phyloP scores from a whole-genome alignment of 2,888 invertebrate genomes.

The Panorpa germanica region DNA sequence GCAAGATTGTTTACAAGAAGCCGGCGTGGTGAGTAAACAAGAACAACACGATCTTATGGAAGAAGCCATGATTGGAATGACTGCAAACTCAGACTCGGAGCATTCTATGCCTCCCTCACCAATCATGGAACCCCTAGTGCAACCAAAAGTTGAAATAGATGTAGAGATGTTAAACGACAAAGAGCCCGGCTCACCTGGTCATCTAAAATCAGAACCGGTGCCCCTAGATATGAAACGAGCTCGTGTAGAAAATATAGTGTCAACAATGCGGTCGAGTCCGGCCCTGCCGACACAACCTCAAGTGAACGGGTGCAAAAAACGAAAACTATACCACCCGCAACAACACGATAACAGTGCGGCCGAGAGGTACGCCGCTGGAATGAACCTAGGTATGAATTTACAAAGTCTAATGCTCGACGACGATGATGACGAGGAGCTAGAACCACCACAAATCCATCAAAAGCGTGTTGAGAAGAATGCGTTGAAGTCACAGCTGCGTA shows the following conservation, averaged over 20 bases:
- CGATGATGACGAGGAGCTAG: conserved; percentile 58
- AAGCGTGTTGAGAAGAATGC: conserved; percentile 76
- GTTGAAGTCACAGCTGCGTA: conserved; percentile 65
- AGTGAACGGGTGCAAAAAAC: conserved; percentile 87
- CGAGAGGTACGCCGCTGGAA: conserved; percentile 36
- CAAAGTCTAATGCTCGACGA: conserved; percentile 36
- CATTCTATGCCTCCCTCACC: conserved; percentile 37
- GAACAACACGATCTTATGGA: conserved; percentile 22
- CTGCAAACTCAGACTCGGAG: conserved; percentile 21
- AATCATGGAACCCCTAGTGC: conserved; percentile 31
- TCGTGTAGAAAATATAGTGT: conserved; percentile 88
- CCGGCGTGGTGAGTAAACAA: conserved; percentile 27
- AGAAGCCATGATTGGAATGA: conserved; percentile 21
- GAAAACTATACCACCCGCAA: conserved; percentile 89
- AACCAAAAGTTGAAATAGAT: conserved; percentile 46
- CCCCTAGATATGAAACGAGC: conserved; percentile 78
- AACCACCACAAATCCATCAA: conserved; percentile 59
- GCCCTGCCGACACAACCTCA: conserved; percentile 46
- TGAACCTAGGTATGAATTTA: conserved; percentile 34
- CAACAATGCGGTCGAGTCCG: conserved; percentile 79
- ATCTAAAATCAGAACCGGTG: conserved; percentile 30
- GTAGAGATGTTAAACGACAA: conserved; percentile 40
- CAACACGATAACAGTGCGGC: conserved; percentile 59
- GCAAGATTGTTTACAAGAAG: conserved; percentile 45
- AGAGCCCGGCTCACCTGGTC: conserved; percentile 20